Percentiles rank a stretch among this genome's conserved stretches.
Evolutionary conservation across 2,888 invertebrate genomes (phyloP).

Genomic region (Pseudococcus viburni): DNA sequence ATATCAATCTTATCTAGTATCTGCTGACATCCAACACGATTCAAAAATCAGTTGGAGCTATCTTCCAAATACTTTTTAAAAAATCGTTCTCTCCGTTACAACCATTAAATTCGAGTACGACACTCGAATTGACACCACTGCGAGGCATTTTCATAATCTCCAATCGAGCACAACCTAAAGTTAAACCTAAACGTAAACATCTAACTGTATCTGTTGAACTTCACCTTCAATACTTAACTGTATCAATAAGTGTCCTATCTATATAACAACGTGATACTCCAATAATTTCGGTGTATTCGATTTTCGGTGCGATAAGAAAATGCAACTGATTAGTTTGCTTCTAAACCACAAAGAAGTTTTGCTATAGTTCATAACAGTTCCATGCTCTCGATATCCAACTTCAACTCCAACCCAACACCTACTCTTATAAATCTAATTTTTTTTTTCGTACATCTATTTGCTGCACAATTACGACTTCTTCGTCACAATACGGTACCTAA

Average conservation of each 20-base stretch:
- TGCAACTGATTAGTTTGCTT: constrained; percentile 16
- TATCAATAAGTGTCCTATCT: constrained; percentile 33
- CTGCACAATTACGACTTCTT: constrained; percentile 1
- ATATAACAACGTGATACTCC: constrained; percentile 43
- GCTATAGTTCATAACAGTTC: constrained; percentile 43
- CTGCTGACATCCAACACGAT: not conserved
- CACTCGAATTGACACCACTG: not conserved
- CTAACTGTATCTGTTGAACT: constrained; percentile 44
- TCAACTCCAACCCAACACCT: not conserved
- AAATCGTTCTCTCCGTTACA: not conserved
- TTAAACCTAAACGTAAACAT: constrained; percentile 18
- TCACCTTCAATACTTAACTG: constrained; percentile 42
- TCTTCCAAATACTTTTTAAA: not conserved
- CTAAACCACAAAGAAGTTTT: constrained; percentile 43
- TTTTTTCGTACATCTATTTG: not conserved
- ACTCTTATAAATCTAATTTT: constrained; percentile 48
- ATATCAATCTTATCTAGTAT: not conserved
- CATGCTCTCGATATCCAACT: constrained; percentile 55
- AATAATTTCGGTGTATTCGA: constrained; percentile 20
- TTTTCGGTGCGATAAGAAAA: not conserved
- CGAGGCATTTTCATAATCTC: constrained; percentile 26
- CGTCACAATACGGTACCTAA: constrained; percentile 22
- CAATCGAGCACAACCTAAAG: constrained; percentile 42
- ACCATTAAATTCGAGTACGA: constrained; percentile 8
- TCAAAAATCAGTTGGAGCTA: not conserved